A percentile compares a stretch with the other conserved stretches of the same genome.
Conservation (phyloP, 2,113 vertebrate species). For the Stomatorhinus ivindoensis region DNA sequence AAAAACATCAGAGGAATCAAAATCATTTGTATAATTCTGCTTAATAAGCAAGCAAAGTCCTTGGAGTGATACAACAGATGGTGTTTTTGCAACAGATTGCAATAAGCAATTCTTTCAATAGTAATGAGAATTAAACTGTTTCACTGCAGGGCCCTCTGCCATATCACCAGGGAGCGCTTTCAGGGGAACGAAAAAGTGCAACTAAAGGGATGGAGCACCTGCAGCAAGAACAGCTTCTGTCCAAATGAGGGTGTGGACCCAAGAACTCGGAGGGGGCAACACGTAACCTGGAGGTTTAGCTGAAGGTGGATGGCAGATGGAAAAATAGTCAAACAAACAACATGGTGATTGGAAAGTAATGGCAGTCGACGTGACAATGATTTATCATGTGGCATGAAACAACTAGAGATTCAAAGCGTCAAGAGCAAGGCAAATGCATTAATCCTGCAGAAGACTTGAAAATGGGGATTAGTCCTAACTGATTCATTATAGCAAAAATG, state of each 20-base stretch:
- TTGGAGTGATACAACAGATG: slow-evolving; percentile 36
- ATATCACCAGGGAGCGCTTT: slow-evolving; percentile 29
- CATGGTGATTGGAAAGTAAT: background rate
- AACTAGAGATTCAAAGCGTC: background rate
- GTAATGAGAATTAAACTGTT: slow-evolving; percentile 35
- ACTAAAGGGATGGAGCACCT: slow-evolving; percentile 24
- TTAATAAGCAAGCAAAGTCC: slow-evolving; percentile 31
- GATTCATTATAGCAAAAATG: too few relatives aligned
- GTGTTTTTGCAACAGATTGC: slow-evolving; percentile 41
- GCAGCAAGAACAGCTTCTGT: slow-evolving; percentile 4
- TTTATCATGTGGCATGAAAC: background rate
- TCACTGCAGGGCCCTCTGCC: slow-evolving; percentile 29
- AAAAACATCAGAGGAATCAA: slow-evolving; percentile 7
- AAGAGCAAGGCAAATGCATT: background rate
- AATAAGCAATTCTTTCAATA: slow-evolving; percentile 34
- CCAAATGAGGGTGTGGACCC: background rate
- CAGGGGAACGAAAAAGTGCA: slow-evolving; percentile 18
- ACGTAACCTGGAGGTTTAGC: background rate
- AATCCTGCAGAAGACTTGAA: background rate
- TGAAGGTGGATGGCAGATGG: background rate
- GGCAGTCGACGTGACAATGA: background rate
- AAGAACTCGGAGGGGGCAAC: background rate
- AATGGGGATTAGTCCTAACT: background rate
- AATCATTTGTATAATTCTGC: slow-evolving; percentile 30
- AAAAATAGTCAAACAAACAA: background rate